These are phyloP conservation scores for Leptodactylus fallax DNA, from an alignment of 2,797 vertebrate species.

Conservation along the genomic window DNA sequence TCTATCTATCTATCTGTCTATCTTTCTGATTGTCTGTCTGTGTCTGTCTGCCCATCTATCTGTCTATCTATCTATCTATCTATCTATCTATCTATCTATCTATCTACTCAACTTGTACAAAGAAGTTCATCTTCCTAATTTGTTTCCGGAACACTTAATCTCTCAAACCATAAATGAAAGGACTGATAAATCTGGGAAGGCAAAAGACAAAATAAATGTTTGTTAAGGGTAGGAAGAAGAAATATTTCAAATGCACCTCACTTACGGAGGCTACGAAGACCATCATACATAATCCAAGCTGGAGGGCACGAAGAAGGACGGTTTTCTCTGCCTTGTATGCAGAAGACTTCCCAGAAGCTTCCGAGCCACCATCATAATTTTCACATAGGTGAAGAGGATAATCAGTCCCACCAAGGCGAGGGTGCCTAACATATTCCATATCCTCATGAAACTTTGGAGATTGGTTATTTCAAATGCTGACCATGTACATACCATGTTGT, in stretches of 20 bases:
- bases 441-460: no score
- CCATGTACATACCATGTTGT: no score
- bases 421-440: conserved; percentile 23
- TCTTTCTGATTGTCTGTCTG: no score
- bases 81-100: no score
- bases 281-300: conserved; percentile 63
- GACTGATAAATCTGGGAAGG: no score
- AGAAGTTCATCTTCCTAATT: background rate
- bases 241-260: conserved; percentile 53
- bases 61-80: no score
- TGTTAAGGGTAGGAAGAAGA: background rate
- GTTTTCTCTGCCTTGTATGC: conserved; percentile 78
- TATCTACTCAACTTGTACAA: no score
- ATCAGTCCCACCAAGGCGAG: conserved; percentile 61
- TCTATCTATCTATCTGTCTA: no score
- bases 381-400: conserved; percentile 73
- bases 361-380: background rate
- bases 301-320: conserved; percentile 77
- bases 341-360: background rate
- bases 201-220: no score
- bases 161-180: conserved; percentile 17
- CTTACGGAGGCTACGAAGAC: conserved; percentile 72
- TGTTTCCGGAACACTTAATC: background rate
- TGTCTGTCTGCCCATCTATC: no score
- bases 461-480: no score